A percentile compares a stretch with the other conserved stretches of the same genome.
These are phyloP conservation scores for Smittia aterrima DNA, from an alignment of 2,888 invertebrate genomes.

Conservation along the genomic window DNA sequence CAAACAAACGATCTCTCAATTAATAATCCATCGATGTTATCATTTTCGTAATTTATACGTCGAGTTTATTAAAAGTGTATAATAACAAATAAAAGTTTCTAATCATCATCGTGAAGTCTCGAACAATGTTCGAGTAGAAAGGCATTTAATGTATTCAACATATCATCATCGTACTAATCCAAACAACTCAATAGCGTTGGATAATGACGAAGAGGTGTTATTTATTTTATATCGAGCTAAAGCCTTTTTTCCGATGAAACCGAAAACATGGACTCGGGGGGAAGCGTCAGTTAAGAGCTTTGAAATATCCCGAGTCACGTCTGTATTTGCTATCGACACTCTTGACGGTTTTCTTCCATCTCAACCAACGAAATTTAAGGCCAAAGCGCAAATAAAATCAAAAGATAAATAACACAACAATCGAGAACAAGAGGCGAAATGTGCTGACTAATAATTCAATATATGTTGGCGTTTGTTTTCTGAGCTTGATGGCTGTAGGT, in stretches of 20 bases:
- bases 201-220: constrained; percentile 28
- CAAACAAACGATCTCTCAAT: constrained; percentile 3
- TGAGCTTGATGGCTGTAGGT: constrained; percentile 24
- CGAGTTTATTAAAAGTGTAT: constrained; percentile 23
- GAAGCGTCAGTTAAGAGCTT: not conserved
- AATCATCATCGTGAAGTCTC: constrained; percentile 11
- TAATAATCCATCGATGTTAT: constrained; percentile 13
- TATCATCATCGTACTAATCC: constrained; percentile 29
- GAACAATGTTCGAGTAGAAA: not conserved
- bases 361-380: constrained; percentile 4
- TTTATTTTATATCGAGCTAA: constrained; percentile 11
- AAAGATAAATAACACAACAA: constrained; percentile 17
- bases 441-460: constrained; percentile 25
- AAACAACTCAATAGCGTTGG: constrained; percentile 22
- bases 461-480: constrained; percentile 13
- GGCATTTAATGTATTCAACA: constrained; percentile 15
- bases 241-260: constrained; percentile 7
- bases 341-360: not conserved
- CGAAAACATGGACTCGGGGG: constrained; percentile 25
- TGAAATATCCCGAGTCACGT: constrained; percentile 10
- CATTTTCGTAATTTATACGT: constrained; percentile 13
- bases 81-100: constrained; percentile 26
- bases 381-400: constrained; percentile 33
- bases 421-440: not conserved
- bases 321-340: not conserved